Evolutionary conservation across 1,140 invertebrate genomes (phyloP).

Genomic region (Ceratosolen fusciceps): DNA sequence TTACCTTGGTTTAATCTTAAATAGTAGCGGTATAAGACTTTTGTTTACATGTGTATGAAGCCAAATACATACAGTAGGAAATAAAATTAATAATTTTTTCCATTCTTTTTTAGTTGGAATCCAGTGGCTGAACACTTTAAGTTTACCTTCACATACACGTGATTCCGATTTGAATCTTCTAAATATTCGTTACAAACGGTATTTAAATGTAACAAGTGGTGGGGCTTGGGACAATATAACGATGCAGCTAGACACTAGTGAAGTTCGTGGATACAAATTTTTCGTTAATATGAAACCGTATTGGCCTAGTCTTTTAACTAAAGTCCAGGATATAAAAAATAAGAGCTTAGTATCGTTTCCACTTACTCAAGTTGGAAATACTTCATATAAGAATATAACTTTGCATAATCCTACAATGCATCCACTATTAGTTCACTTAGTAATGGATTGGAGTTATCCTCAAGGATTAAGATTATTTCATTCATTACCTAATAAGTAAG

Average conservation of each 20-base stretch:
- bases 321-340: slow-evolving; percentile 62
- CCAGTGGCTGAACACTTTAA: slow-evolving; percentile 82
- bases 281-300: slow-evolving; percentile 79
- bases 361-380: slow-evolving; percentile 86
- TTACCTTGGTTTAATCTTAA: slow-evolving; percentile 79
- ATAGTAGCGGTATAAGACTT: slow-evolving; percentile 73
- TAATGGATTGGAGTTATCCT: slow-evolving; percentile 75
- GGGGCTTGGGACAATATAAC: slow-evolving; percentile 78
- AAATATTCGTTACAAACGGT: slow-evolving; percentile 73
- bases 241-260: slow-evolving; percentile 82
- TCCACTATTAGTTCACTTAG: slow-evolving; percentile 75
- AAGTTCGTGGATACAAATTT: slow-evolving; percentile 82
- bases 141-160: slow-evolving; percentile 75
- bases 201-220: slow-evolving; percentile 71
- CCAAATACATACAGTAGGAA: background rate
- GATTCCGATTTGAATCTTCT: slow-evolving; percentile 77
- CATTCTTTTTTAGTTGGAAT: slow-evolving; percentile 70
- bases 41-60: background rate
- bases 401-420: slow-evolving; percentile 77
- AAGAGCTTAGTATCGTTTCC: slow-evolving; percentile 79
- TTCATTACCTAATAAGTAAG: slow-evolving; percentile 69
- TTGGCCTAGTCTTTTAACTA: slow-evolving; percentile 78
- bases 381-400: slow-evolving; percentile 76
- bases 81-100: slow-evolving; percentile 28
- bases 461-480: slow-evolving; percentile 70